These are phyloP conservation scores for Porites divaricata DNA, from an alignment of 92 coral and sea anemone genomes.

Conservation along the genomic window DNA sequence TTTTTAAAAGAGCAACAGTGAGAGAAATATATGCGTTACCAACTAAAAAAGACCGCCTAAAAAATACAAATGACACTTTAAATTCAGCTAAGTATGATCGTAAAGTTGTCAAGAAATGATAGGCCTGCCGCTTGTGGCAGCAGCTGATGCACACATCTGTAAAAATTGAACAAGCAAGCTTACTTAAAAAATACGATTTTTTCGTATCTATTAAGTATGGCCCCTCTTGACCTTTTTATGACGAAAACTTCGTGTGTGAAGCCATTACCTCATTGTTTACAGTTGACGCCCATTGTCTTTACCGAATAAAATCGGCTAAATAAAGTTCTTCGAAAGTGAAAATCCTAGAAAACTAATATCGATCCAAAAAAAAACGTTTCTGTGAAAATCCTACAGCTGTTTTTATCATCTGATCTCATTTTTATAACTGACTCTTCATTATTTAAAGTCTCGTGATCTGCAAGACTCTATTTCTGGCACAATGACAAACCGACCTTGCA, in stretches of 20 bases:
- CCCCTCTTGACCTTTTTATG: not conserved
- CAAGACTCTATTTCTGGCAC: not conserved
- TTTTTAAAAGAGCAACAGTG: too few relatives aligned
- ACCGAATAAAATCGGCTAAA: not conserved
- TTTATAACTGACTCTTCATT: not conserved
- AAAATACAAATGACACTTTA: too few relatives aligned
- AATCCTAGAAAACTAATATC: not conserved
- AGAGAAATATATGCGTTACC: too few relatives aligned
- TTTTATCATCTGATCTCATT: not conserved
- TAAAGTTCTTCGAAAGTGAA: not conserved
- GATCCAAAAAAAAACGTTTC: not conserved
- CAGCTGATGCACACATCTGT: constrained; percentile 6
- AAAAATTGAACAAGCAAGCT: not conserved
- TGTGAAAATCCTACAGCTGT: not conserved
- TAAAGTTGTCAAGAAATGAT: too few relatives aligned
- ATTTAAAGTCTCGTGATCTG: not conserved
- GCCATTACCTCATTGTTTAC: not conserved
- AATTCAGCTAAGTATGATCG: too few relatives aligned
- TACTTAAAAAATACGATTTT: constrained; percentile 1
- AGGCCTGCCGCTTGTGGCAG: too few relatives aligned
- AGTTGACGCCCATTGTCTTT: not conserved
- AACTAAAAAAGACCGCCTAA: too few relatives aligned
- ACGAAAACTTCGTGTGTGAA: not conserved
- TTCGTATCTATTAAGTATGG: not conserved
- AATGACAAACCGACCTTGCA: not conserved